Base-by-base conservation (phyloP, 1,140 invertebrate species). In the Steinernema feltiae region DNA sequence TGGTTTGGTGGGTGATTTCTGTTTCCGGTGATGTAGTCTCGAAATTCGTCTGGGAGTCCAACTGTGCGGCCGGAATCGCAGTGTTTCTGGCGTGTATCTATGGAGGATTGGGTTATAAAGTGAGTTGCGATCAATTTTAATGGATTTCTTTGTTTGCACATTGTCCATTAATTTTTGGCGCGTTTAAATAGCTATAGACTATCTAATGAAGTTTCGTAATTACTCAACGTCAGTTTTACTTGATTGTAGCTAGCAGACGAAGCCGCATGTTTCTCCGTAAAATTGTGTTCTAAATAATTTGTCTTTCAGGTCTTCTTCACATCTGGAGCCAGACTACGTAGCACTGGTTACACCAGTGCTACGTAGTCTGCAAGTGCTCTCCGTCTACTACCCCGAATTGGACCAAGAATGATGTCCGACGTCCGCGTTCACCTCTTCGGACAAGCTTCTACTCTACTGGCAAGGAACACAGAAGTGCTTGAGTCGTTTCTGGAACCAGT, bases 371-470 rank as follows among this genome's bases (percentile, higher is more conserved):
- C 32, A 84, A 85, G 32, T 84, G 82, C 63, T 82, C 82, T 79
- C 83, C 3, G 41, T 84, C 24, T 83, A 77, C 77, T 84, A 84
- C 71, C 76, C 85, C 17, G n/a, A n/a, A n/a, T n/a, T n/a, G n/a
- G n/a, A n/a, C n/a, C n/a, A n/a, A n/a, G n/a, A n/a, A n/a, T n/a
- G n/a, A n/a, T n/a, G n/a, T n/a, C n/a, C n/a, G n/a, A n/a, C n/a
- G n/a, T n/a, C n/a, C n/a, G n/a, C n/a, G n/a, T n/a, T n/a, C n/a
- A n/a, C n/a, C n/a, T n/a, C n/a, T n/a, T n/a, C n/a, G n/a, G n/a
- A n/a, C n/a, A n/a, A n/a, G n/a, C n/a, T n/a, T n/a, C n/a, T n/a
- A n/a, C n/a, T n/a, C n/a, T n/a, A n/a, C n/a, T n/a, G n/a, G n/a
- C n/a, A n/a, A n/a, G n/a, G n/a, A n/a, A n/a, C n/a, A n/a, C n/a